Evolutionary conservation across 2,888 invertebrate species (phyloP).

Genomic region (Scaptomyza caliginosa): DNA sequence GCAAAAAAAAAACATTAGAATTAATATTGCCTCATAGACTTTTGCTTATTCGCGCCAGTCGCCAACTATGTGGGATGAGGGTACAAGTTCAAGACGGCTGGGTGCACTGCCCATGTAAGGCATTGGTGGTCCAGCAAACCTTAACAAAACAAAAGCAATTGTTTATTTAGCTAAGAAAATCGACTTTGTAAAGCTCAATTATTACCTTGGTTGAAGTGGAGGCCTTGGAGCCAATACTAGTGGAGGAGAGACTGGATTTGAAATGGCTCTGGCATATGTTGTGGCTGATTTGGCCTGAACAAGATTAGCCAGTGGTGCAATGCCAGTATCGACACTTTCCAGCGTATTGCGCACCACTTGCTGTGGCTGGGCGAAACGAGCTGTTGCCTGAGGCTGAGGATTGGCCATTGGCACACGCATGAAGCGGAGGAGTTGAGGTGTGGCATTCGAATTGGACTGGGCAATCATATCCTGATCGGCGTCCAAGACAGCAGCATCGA

Average conservation of each 20-base stretch:
- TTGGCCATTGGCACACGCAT: slow-evolving; percentile 29
- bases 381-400: slow-evolving; percentile 6
- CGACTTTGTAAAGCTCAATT: not conserved
- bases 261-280: not conserved
- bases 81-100: slow-evolving; percentile 63
- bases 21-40: not conserved
- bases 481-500: not conserved
- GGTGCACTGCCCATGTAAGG: slow-evolving; percentile 54
- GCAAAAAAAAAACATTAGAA: not conserved
- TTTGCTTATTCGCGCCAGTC: slow-evolving; percentile 65
- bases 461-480: slow-evolving; percentile 20
- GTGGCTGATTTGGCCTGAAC: slow-evolving; percentile 60
- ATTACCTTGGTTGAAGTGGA: slow-evolving; percentile 39
- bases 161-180: too few relatives aligned
- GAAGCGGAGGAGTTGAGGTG: slow-evolving; percentile 54
- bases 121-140: slow-evolving; percentile 43
- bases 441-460: slow-evolving; percentile 6
- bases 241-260: not conserved
- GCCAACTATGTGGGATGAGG: slow-evolving; percentile 69
- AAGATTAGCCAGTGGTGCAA: slow-evolving; percentile 49
- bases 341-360: slow-evolving; percentile 58
- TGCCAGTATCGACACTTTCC: slow-evolving; percentile 63
- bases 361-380: not conserved
- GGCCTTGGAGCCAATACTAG: slow-evolving; percentile 46
- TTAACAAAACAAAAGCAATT: slow-evolving; percentile 11